phyloP scores from a whole-genome alignment of 2,797 vertebrate genomes.

The Siniperca undulata region DNA sequence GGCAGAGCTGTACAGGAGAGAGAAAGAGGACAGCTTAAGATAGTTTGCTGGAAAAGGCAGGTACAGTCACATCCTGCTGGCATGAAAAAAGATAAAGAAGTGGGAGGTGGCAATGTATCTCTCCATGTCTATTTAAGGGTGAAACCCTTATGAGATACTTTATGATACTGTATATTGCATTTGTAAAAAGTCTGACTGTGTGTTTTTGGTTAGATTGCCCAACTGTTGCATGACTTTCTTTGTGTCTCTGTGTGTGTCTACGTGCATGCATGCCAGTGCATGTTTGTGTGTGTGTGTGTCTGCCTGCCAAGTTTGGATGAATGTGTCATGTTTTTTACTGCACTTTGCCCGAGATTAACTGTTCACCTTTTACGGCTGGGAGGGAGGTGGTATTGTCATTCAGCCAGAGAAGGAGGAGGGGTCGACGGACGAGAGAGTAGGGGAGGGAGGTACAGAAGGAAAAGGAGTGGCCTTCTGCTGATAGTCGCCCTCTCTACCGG shows the following conservation, averaged over 20 bases:
- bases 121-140: constrained; percentile 32
- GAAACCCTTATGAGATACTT: constrained; percentile 47
- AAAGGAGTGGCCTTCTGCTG: constrained; percentile 87
- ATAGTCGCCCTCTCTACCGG: constrained; percentile 77
- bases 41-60: constrained; percentile 68
- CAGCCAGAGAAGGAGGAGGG: constrained; percentile 78
- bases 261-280: constrained; percentile 18
- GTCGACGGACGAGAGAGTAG: constrained; percentile 58
- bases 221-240: constrained; percentile 57
- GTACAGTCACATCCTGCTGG: constrained; percentile 84
- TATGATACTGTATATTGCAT: constrained; percentile 36
- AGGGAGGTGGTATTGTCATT: constrained; percentile 83
- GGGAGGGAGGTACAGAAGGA: constrained; percentile 79
- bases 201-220: constrained; percentile 54
- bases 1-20: constrained; percentile 64
- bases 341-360: constrained; percentile 83
- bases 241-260: constrained; percentile 39
- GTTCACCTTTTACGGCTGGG: constrained; percentile 87
- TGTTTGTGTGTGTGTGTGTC: constrained; percentile 37
- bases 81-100: constrained; percentile 63
- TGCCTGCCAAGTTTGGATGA: constrained; percentile 66
- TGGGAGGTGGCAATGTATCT: constrained; percentile 37
- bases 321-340: constrained; percentile 81
- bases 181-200: constrained; percentile 38
- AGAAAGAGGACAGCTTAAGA: constrained; percentile 51